Evolutionary conservation across 2,888 invertebrate species (phyloP).

Genomic region (Leucophenga maculata): DNA sequence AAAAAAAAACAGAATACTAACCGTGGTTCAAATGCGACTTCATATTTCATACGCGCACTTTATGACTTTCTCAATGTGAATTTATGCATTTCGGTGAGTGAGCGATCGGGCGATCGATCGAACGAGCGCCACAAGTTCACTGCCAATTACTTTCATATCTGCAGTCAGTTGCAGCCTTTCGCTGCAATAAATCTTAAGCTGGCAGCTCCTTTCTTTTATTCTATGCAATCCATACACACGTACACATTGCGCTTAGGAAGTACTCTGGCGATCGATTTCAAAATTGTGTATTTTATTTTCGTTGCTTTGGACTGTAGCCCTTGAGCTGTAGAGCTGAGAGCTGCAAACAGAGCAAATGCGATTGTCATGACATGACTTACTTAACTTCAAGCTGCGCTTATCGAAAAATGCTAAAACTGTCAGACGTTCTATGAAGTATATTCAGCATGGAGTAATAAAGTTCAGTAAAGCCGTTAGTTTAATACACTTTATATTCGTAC

Average conservation of each 20-base stretch:
- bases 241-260: too few species aligned
- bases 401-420: slow-evolving; percentile 47
- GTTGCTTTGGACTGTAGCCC: too few species aligned
- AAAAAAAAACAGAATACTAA: background rate
- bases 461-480: too few species aligned
- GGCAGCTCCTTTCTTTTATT: too few species aligned
- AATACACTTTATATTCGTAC: too few species aligned
- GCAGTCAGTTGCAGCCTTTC: background rate
- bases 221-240: too few species aligned
- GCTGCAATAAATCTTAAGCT: slow-evolving; percentile 11
- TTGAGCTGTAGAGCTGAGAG: too few species aligned
- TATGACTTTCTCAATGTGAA: slow-evolving; percentile 14
- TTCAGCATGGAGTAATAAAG: too few species aligned
- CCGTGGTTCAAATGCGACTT: background rate
- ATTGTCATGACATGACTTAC: slow-evolving; percentile 60
- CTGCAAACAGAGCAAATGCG: too few species aligned
- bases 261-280: too few species aligned
- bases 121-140: slow-evolving; percentile 1
- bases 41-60: background rate
- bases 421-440: slow-evolving; percentile 36
- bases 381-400: slow-evolving; percentile 55
- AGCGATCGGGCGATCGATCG: too few species aligned
- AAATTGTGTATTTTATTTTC: too few species aligned
- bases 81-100: background rate
- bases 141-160: slow-evolving; percentile 10